A percentile compares a stretch with the other conserved stretches of the same genome.
phyloP scores from a whole-genome alignment of 2,113 vertebrate species.

The Pithys albifrons region DNA sequence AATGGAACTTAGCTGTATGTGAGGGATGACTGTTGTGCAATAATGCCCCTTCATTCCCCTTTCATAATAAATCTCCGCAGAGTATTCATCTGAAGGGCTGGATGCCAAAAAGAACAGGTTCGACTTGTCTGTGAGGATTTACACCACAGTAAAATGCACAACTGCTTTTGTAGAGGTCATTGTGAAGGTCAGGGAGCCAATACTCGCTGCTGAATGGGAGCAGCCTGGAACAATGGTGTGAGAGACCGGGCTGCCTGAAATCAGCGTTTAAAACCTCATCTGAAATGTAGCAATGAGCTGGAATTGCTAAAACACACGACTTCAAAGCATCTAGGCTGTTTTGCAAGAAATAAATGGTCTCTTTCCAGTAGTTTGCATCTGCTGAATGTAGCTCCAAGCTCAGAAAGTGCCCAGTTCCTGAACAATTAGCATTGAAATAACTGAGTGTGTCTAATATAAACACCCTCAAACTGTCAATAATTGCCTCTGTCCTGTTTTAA shows the following conservation, averaged over 20 bases:
- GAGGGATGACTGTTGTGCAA: slow-evolving; percentile 77
- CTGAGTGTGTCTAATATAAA: not conserved
- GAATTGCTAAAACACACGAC: not conserved
- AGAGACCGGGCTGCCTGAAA: slow-evolving; percentile 31
- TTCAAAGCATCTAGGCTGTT: not conserved
- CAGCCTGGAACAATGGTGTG: slow-evolving; percentile 53
- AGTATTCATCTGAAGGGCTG: slow-evolving; percentile 78
- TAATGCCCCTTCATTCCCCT: slow-evolving; percentile 77
- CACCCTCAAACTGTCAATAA: not conserved
- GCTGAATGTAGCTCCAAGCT: not conserved
- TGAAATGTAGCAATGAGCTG: slow-evolving; percentile 32
- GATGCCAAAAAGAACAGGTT: slow-evolving; percentile 87
- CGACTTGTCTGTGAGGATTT: slow-evolving; percentile 85
- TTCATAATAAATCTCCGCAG: slow-evolving; percentile 83
- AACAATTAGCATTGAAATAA: not conserved
- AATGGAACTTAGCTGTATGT: slow-evolving; percentile 69
- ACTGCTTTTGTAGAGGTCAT: slow-evolving; percentile 83
- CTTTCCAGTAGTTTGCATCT: not conserved
- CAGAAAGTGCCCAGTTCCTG: not conserved
- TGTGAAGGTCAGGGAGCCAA: slow-evolving; percentile 76
- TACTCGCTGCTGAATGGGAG: slow-evolving; percentile 45
- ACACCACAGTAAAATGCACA: slow-evolving; percentile 80
- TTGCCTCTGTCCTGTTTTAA: not conserved
- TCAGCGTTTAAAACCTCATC: slow-evolving; percentile 18
- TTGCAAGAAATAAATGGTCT: not conserved